These are phyloP conservation scores for Nasonia vitripennis DNA, from an alignment of 1,140 invertebrate genomes.

Conservation along the genomic window DNA sequence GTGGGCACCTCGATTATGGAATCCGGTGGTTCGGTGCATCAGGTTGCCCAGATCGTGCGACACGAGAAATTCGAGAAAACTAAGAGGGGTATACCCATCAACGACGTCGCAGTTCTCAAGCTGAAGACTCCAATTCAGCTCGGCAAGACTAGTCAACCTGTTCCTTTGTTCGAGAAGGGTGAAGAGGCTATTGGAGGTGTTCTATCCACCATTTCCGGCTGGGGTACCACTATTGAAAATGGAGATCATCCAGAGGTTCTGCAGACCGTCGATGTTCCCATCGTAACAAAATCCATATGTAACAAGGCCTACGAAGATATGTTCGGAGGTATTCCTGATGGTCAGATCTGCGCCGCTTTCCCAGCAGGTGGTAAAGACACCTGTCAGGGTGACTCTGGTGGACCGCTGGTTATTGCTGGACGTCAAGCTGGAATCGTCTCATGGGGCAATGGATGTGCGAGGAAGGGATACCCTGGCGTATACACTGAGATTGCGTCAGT, in stretches of 20 bases:
- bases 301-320: slow-evolving; percentile 33
- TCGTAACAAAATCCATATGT: slow-evolving; percentile 42
- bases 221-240: slow-evolving; percentile 52
- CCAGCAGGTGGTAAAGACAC: slow-evolving; percentile 72
- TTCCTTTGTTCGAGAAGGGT: slow-evolving; percentile 64
- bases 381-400: slow-evolving; percentile 82
- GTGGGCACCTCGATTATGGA: neutral
- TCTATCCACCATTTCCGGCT: slow-evolving; percentile 55
- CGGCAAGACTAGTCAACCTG: slow-evolving; percentile 73
- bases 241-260: slow-evolving; percentile 18
- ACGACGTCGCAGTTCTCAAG: slow-evolving; percentile 80
- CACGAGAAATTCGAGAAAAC: slow-evolving; percentile 41
- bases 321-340: slow-evolving; percentile 39
- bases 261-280: slow-evolving; percentile 46
- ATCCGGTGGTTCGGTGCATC: slow-evolving; percentile 45
- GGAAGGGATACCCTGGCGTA: slow-evolving; percentile 77
- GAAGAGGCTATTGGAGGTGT: slow-evolving; percentile 41
- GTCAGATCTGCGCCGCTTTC: slow-evolving; percentile 40
- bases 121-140: slow-evolving; percentile 75
- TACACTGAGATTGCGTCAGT: slow-evolving; percentile 76
- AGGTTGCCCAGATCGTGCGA: slow-evolving; percentile 29
- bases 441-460: slow-evolving; percentile 81
- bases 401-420: slow-evolving; percentile 76
- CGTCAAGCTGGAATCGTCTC: slow-evolving; percentile 80
- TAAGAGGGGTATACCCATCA: slow-evolving; percentile 66